Percentiles rank a stretch among this genome's conserved stretches.
phyloP scores from a whole-genome alignment of 2,888 invertebrate genomes.

The Hymenopus coronatus region DNA sequence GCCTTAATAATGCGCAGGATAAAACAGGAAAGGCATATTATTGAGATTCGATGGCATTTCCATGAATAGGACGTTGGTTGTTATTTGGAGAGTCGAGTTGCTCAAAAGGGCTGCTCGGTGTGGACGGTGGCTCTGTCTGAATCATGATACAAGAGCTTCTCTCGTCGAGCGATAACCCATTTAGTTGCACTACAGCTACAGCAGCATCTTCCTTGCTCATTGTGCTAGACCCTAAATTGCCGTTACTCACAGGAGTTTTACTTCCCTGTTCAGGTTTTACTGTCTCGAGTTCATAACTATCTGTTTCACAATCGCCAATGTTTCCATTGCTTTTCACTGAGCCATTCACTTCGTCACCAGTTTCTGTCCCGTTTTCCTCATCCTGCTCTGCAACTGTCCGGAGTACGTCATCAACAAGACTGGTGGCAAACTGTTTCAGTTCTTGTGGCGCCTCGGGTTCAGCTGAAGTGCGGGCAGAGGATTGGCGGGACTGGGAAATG shows the following conservation, averaged over 20 bases:
- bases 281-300: not conserved
- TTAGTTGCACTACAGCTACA: not conserved
- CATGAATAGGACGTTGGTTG: conserved; percentile 19
- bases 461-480: not conserved
- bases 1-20: not conserved
- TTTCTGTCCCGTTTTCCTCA: not conserved
- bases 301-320: not conserved
- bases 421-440: conserved; percentile 46
- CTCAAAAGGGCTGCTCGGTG: conserved; percentile 21
- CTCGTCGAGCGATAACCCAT: conserved; percentile 14
- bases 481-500: conserved; percentile 7
- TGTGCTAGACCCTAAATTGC: not conserved
- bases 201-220: not conserved
- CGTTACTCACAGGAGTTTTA: not conserved
- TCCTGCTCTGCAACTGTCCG: conserved; percentile 44
- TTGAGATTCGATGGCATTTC: not conserved
- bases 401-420: conserved; percentile 48
- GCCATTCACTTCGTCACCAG: not conserved
- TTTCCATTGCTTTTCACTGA: not conserved
- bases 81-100: conserved; percentile 25
- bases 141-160: conserved; percentile 24
- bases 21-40: not conserved
- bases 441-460: conserved; percentile 56
- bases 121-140: conserved; percentile 24
- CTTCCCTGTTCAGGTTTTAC: not conserved